These are phyloP conservation scores for Hypothenemus hampei DNA, from an alignment of 1,140 invertebrate genomes.

Conservation along the genomic window DNA sequence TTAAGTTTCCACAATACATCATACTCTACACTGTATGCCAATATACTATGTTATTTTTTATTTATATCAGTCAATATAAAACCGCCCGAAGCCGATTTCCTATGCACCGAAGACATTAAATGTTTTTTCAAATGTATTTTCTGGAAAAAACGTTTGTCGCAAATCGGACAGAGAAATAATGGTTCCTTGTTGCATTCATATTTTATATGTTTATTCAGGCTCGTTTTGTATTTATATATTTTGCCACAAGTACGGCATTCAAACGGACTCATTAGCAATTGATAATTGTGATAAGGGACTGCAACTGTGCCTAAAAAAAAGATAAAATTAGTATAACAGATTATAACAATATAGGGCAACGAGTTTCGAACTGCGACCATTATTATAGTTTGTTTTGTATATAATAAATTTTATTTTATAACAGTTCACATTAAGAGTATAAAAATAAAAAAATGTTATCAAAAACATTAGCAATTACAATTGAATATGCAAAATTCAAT, in stretches of 20 bases:
- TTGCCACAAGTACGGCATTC: constrained; percentile 23
- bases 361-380: too few species aligned
- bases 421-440: too few species aligned
- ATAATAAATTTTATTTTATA: too few species aligned
- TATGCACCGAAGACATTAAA: constrained; percentile 23
- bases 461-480: too few species aligned
- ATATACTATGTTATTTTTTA: too few species aligned
- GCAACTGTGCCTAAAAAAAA: constrained; percentile 13
- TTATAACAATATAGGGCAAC: too few species aligned
- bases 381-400: too few species aligned
- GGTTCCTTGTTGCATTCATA: constrained; percentile 58
- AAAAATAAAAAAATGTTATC: too few species aligned
- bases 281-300: constrained; percentile 15
- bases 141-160: constrained; percentile 46
- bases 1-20: too few species aligned
- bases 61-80: too few species aligned
- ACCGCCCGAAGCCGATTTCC: constrained; percentile 11
- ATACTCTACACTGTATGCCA: too few species aligned
- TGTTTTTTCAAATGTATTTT: constrained; percentile 31
- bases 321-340: constrained; percentile 3
- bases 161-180: constrained; percentile 49
- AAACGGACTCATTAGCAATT: constrained; percentile 14
- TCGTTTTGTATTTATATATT: constrained; percentile 36
- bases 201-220: constrained; percentile 60
- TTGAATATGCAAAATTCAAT: too few species aligned